Evolutionary conservation across 2,888 invertebrate genomes (phyloP), one percentile per base, ranked within the genome.

Genomic region (Hydraecia micacea): DNA sequence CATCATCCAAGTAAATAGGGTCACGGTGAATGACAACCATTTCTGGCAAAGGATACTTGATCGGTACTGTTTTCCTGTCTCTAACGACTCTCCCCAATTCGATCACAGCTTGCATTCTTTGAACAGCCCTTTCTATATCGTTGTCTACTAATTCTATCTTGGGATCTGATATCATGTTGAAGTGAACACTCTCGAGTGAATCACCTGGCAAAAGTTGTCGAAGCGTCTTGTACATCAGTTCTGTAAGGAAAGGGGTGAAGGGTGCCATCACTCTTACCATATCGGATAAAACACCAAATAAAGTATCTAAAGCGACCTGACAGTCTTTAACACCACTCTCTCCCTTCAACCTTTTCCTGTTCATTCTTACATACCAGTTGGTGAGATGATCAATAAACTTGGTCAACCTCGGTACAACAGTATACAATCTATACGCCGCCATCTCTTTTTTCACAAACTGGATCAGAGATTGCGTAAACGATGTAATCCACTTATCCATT

Each of bases 341-440:
- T 63, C 99, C 99, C 97, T 99, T 99, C 81, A 99, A 97, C 73
- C 99, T 97, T 90, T 98, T 98, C 77, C 99, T 97, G 94, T 99
- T 99, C 98, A 99, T 98, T 84, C 99, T 97, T 52, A 99, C 99
- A 94, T 99, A 99, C 99, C 99, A 99, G 94, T 99, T 99, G 49
- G 99, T 99, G 7, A 99, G 97, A 92, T 99, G 99, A 92, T 99
- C 99, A 87, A 99, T 99, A 94, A 99, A 99, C 93, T 99, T 99
- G 0, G 99, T 98, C 65, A 99, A 96, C 75, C 98, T 97, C 0
- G 99, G 99, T 18, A 99, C 98, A 18, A 99, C 99, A 0, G 99
- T 99, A 93, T 99, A 99, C 75, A 99, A 96, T 76, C 98, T 98
- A 93, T 99, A 99, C 2, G 98, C 98, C 90, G 98, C 97, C 99